phyloP scores from a whole-genome alignment of 2,797 vertebrate genomes.

The Ciconia nigra region DNA sequence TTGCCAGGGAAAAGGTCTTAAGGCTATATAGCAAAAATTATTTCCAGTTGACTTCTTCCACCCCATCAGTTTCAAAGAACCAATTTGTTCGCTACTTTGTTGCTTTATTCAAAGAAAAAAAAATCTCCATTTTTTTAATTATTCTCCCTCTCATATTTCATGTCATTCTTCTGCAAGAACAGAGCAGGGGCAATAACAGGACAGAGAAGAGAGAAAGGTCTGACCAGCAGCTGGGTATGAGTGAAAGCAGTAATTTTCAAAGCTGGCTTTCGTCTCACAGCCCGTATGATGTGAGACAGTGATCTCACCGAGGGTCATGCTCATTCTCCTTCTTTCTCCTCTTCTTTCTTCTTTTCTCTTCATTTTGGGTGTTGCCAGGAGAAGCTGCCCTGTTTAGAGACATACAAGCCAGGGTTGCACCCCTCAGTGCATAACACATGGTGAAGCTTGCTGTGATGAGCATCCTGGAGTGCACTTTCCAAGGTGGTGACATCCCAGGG shows the following conservation, averaged over 20 bases:
- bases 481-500: background rate
- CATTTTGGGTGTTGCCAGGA: background rate
- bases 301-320: background rate
- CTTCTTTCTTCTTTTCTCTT: background rate
- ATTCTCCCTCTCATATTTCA: background rate
- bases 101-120: background rate
- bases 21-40: background rate
- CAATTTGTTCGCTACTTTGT: background rate
- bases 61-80: slow-evolving; percentile 12
- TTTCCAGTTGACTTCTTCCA: slow-evolving; percentile 23
- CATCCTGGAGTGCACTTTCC: background rate
- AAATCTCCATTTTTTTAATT: fast-evolving
- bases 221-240: background rate
- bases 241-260: background rate
- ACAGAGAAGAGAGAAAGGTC: background rate
- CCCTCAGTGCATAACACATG: background rate
- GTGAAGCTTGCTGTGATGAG: background rate
- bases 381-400: background rate
- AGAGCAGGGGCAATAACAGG: background rate
- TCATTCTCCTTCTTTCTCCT: background rate
- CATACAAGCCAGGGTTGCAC: background rate
- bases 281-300: fast-evolving
- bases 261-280: background rate
- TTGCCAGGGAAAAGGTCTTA: slow-evolving; percentile 14
- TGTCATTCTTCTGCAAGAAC: background rate